These are phyloP conservation scores for Mergus octosetaceus DNA, from an alignment of 2,797 vertebrate species.

Conservation along the genomic window DNA sequence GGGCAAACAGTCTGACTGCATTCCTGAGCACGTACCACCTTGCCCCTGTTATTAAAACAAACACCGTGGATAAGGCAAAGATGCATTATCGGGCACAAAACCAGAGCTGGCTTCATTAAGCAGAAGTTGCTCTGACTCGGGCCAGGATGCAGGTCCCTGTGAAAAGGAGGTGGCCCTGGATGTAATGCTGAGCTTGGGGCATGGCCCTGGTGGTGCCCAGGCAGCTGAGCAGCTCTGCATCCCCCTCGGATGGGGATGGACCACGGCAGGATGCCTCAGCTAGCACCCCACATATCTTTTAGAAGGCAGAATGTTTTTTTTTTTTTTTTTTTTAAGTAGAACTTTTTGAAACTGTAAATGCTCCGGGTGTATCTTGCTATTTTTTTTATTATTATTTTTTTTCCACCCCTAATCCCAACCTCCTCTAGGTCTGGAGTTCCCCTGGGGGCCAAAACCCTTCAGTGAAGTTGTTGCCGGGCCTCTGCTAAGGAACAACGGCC, in stretches of 20 bases:
- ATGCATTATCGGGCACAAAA: background rate
- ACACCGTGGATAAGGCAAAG: background rate
- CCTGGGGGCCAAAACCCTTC: slow-evolving; percentile 98
- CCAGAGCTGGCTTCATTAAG: background rate
- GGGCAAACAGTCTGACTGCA: background rate
- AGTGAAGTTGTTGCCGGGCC: slow-evolving; percentile 94
- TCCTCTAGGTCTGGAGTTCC: slow-evolving; percentile 93
- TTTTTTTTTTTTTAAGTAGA: background rate
- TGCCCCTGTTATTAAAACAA: slow-evolving; percentile 10
- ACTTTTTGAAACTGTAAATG: background rate
- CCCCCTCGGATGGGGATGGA: too few relatives aligned
- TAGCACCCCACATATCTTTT: background rate
- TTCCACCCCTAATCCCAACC: rapidly evolving
- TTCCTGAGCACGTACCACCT: slow-evolving; percentile 28
- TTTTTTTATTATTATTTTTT: background rate
- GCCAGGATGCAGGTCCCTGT: background rate
- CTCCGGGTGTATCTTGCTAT: background rate
- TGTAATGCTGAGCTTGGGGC: background rate
- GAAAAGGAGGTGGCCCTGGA: background rate
- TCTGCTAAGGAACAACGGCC: slow-evolving; percentile 90
- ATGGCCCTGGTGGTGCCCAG: background rate
- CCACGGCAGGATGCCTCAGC: background rate
- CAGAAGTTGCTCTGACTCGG: background rate
- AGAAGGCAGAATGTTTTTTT: background rate
- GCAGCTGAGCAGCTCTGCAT: too few relatives aligned